These are phyloP conservation scores for Synanthedon myopaeformis DNA, from an alignment of 2,888 invertebrate genomes.

Conservation along the genomic window DNA sequence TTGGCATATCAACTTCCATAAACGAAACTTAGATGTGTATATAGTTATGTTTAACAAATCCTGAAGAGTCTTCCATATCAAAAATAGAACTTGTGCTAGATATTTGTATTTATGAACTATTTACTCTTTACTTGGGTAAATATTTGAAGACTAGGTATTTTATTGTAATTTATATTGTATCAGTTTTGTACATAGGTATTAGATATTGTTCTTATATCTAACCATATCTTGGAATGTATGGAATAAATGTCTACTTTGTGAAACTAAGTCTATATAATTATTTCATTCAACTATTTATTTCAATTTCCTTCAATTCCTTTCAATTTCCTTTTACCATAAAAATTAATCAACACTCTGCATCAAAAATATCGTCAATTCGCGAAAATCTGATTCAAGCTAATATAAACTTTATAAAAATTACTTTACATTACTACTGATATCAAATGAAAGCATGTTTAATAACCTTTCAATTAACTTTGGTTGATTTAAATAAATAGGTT, in stretches of 20 bases:
- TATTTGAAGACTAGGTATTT: conserved; percentile 26
- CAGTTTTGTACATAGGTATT: conserved; percentile 6
- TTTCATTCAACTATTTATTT: no score
- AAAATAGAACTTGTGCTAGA: conserved; percentile 59
- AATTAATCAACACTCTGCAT: no score
- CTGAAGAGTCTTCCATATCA: conserved; percentile 69
- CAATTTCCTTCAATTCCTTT: no score
- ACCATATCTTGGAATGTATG: conserved; percentile 7
- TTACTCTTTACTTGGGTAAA: conserved; percentile 37
- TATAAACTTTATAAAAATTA: no score
- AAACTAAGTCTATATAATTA: neutral
- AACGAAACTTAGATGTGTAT: conserved; percentile 54
- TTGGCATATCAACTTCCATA: conserved; percentile 71
- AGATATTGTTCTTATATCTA: conserved; percentile 4
- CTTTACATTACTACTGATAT: no score
- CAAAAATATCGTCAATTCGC: no score
- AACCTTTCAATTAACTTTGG: no score
- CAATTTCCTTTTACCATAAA: no score
- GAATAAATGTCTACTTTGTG: neutral
- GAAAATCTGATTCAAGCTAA: no score
- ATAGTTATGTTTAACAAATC: conserved; percentile 27
- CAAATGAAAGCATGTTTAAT: no score
- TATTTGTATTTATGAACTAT: conserved; percentile 31
- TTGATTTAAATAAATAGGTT: no score
- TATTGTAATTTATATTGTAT: conserved; percentile 1